Conservation (phyloP, 2,888 invertebrate genomes). For the Notodonta ziczac region DNA sequence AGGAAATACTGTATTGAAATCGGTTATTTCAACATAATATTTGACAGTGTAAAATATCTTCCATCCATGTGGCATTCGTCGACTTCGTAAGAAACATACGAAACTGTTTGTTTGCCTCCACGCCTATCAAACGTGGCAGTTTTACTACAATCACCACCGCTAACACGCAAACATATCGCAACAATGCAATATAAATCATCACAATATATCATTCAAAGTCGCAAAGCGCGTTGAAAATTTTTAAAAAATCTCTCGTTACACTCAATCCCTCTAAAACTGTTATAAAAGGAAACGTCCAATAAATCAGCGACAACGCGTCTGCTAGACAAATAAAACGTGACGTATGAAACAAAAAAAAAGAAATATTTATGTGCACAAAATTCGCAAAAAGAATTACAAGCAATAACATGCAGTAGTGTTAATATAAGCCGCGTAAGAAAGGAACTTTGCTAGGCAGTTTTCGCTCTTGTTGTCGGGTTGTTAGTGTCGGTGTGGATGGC, state of each 20-base stretch:
- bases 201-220: conserved; percentile 60
- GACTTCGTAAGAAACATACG: neutral
- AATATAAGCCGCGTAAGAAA: conserved; percentile 55
- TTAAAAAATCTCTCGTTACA: conserved; percentile 66
- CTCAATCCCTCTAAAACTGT: conserved; percentile 66
- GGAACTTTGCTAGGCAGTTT: conserved; percentile 31
- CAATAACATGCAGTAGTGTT: conserved; percentile 82
- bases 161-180: conserved; percentile 29
- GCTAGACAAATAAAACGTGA: conserved; percentile 74
- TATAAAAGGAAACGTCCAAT: conserved; percentile 72
- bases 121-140: conserved; percentile 33
- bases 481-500: conserved; percentile 56
- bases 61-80: neutral
- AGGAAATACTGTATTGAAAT: too few relatives aligned
- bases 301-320: conserved; percentile 65
- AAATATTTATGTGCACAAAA: conserved; percentile 62
- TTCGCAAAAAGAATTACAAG: conserved; percentile 83
- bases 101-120: conserved; percentile 26
- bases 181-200: conserved; percentile 58
- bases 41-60: neutral
- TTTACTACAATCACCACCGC: conserved; percentile 16
- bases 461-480: conserved; percentile 43
- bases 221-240: conserved; percentile 46
- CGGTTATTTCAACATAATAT: neutral
- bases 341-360: conserved; percentile 61